These are phyloP conservation scores for Abramis brama DNA, from an alignment of 2,113 vertebrate genomes.

Conservation along the genomic window DNA sequence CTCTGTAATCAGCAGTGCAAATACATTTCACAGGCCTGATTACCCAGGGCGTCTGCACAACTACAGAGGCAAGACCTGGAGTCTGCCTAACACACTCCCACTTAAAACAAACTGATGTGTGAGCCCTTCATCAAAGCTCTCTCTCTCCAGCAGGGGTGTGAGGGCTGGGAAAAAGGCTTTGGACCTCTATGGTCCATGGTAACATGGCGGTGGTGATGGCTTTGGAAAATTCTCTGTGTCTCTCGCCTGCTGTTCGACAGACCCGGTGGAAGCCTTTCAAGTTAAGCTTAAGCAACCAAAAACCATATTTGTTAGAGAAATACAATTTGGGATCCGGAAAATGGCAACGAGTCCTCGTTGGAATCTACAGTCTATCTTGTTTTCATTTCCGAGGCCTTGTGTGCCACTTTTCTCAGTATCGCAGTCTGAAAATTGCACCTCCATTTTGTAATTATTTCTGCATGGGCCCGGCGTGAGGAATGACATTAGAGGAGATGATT, in stretches of 20 bases:
- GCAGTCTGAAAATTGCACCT: slow-evolving; percentile 54
- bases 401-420: slow-evolving; percentile 40
- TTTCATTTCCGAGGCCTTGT: slow-evolving; percentile 24
- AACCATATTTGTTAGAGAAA: slow-evolving; percentile 20
- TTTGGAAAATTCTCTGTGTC: slow-evolving; percentile 18
- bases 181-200: slow-evolving; percentile 31
- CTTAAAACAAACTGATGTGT: slow-evolving; percentile 44
- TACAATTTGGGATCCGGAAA: slow-evolving; percentile 37
- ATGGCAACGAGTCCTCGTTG: slow-evolving; percentile 22
- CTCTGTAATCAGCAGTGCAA: slow-evolving; percentile 73
- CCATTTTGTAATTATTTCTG: slow-evolving; percentile 49
- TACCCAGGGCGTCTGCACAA: slow-evolving; percentile 57
- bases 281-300: slow-evolving; percentile 4
- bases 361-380: slow-evolving; percentile 26
- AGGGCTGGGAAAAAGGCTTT: not conserved
- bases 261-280: slow-evolving; percentile 5
- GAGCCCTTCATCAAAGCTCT: slow-evolving; percentile 49
- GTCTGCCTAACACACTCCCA: slow-evolving; percentile 28
- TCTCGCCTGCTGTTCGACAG: not conserved
- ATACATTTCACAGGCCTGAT: slow-evolving; percentile 72
- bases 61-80: slow-evolving; percentile 29
- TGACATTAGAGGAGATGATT: slow-evolving; percentile 40
- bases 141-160: slow-evolving; percentile 33
- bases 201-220: slow-evolving; percentile 17
- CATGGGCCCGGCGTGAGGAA: slow-evolving; percentile 38